phyloP scores from a whole-genome alignment of 2,888 invertebrate species.

The Agonum fuliginosum region DNA sequence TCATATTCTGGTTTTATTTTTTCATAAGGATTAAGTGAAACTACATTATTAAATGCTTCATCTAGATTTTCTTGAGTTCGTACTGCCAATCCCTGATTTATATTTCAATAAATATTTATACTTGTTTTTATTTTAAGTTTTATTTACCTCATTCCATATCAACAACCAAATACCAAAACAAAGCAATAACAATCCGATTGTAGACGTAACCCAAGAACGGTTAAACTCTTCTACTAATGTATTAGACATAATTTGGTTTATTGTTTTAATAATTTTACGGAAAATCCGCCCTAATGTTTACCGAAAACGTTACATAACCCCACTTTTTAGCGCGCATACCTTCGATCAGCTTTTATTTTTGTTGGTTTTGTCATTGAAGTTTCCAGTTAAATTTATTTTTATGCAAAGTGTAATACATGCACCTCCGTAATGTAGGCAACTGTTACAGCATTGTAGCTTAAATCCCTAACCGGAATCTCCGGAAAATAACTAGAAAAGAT shows the following conservation, averaged over 20 bases:
- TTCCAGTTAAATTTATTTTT: no score
- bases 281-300: background rate
- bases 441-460: conserved; percentile 18
- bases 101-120: background rate
- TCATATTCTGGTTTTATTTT: conserved; percentile 78
- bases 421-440: background rate
- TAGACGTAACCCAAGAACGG: conserved; percentile 83
- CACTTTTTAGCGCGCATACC: background rate
- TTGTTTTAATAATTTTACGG: background rate
- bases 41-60: conserved; percentile 82
- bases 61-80: conserved; percentile 86
- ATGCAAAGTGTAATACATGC: no score
- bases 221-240: conserved; percentile 76
- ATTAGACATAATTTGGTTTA: conserved; percentile 62
- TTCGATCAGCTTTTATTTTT: no score
- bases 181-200: conserved; percentile 81
- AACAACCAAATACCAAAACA: conserved; percentile 81
- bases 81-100: conserved; percentile 83
- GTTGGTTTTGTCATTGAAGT: no score
- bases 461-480: background rate
- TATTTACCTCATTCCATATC: conserved; percentile 84
- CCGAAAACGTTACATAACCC: background rate
- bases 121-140: conserved; percentile 45
- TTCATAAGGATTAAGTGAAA: conserved; percentile 73
- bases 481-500: conserved; percentile 6